These are phyloP conservation scores for Embiotoca jacksoni DNA, from an alignment of 2,113 vertebrate genomes.

Conservation along the genomic window DNA sequence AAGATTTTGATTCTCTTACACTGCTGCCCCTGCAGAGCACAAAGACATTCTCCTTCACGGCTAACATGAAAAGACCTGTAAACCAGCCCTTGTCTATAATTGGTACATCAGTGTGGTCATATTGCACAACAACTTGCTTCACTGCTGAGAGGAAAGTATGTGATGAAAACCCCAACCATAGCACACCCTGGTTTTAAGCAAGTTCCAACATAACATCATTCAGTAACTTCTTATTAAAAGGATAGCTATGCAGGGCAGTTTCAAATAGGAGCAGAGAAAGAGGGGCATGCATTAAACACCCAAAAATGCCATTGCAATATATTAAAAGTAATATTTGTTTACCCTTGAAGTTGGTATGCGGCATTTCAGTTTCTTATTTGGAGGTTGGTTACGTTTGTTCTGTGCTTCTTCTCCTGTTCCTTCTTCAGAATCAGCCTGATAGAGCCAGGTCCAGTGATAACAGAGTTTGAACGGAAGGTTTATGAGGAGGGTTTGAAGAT, in stretches of 20 bases:
- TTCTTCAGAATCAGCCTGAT: constrained; percentile 85
- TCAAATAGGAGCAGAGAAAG: background rate
- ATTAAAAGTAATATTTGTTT: background rate
- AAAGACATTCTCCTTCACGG: background rate
- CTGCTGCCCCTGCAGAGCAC: too few species aligned
- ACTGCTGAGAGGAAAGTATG: background rate
- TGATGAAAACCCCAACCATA: background rate
- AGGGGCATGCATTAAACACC: too few species aligned
- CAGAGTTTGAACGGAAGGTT: constrained; percentile 89
- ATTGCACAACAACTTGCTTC: constrained; percentile 8
- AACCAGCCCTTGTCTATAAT: background rate
- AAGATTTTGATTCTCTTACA: constrained; percentile 62
- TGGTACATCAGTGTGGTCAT: background rate
- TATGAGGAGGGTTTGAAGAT: constrained; percentile 88
- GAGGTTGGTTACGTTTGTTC: background rate
- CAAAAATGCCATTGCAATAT: too few species aligned
- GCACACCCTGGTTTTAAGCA: constrained; percentile 7
- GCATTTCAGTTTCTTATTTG: too few species aligned
- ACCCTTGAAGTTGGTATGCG: too few species aligned
- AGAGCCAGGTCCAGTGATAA: constrained; percentile 88
- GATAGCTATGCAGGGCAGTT: background rate
- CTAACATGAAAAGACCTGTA: constrained; percentile 6
- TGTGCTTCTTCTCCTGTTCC: background rate
- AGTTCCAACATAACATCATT: constrained; percentile 10
- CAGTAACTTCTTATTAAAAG: background rate